phyloP scores from a whole-genome alignment of 2,113 vertebrate genomes.

The human region GRCh38 chr9:107290501-107291000 shows the following conservation, averaged over 20 bases:
- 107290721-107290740: not conserved
- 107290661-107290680: not conserved
- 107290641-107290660: conserved; percentile 25
- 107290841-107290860: not conserved
- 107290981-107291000: not conserved
- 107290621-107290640: not conserved
- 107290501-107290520: not conserved
- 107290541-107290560: not conserved
- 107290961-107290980: not conserved
- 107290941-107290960: conserved; percentile 6
- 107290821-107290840: not conserved
- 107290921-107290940: not conserved
- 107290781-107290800: not conserved
- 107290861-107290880: not conserved
- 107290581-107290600: not conserved
- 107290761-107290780: not conserved
- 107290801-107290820: not conserved
- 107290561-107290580: not conserved
- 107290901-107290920: conserved; percentile 34
- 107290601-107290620: not conserved
- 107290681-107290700: not conserved
- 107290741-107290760: not conserved
- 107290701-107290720: not conserved
- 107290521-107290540: not conserved
- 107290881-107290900: not conserved